Evolutionary conservation across 2,113 vertebrate species (phyloP), one percentile per base, ranked within the genome.

Genomic region (Gavia stellata): DNA sequence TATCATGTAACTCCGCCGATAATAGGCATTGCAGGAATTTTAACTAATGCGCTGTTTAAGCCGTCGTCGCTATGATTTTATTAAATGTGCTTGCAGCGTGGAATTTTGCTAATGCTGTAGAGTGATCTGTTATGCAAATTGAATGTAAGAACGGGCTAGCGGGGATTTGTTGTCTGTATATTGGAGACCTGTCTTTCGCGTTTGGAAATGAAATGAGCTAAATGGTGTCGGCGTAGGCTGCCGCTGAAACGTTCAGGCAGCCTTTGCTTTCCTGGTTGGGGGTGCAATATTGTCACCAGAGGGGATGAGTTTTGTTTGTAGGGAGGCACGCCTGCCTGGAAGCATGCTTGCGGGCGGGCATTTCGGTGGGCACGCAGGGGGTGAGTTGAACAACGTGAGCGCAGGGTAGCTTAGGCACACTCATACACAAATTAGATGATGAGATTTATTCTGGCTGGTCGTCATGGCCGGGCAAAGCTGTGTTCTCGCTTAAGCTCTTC

Each of bases 121-220:
- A 83, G 74, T 81, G 61, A 88, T 95, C 75, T 94, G 83, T 93
- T 93, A 93, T 84, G 95, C 86, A 96, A 94, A 96, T 93, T 75
- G 80, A 83, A 84, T 71, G 63, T 86, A 55, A 74, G 86, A 94
- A 78, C 2, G 33, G 88, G 85, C 93, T 93, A 42, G 88, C 44
- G 86, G 86, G 79, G 83, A 81, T 94, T 92, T 92, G 88, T 73
- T 96, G 70, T 56, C 68, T 47, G 31, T 50, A 3, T 71, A 8
- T 33, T 25, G 52, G 59, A 91, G 86, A 92, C 55, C 31, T n/a
- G 45, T 61, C 72, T 91, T 71, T 56, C 45, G 58, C 53, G 0
- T 91, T 89, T 87, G 73, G 86, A 86, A 95, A 56, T 40, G 18
- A 59, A 74, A 53, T 4, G 44, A 81, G 28, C 55, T 75, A 16